Percentiles rank a stretch among this genome's conserved stretches.
Evolutionary conservation across 2,797 vertebrate species (phyloP).

Genomic region (Chromis chromis): DNA sequence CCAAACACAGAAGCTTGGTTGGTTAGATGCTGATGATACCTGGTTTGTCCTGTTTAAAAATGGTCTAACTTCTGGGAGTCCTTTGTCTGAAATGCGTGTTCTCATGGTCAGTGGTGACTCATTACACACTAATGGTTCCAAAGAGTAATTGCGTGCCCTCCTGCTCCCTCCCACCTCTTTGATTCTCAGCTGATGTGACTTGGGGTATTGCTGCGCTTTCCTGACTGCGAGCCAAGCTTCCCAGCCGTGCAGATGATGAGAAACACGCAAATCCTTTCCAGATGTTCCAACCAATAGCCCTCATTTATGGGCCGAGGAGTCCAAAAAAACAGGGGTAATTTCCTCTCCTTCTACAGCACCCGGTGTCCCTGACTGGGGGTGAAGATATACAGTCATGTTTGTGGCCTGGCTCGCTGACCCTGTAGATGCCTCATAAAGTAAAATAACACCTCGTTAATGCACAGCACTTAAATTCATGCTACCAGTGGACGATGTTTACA

Average conservation of each 20-base stretch:
- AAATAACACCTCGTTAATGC: constrained; percentile 49
- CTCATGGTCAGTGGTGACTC: constrained; percentile 56
- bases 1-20: neutral
- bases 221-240: constrained; percentile 69
- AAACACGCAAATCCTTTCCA: constrained; percentile 79
- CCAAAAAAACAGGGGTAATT: constrained; percentile 49
- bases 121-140: constrained; percentile 54
- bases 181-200: constrained; percentile 66
- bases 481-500: constrained; percentile 34
- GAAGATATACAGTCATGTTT: constrained; percentile 47
- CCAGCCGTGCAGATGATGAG: constrained; percentile 72
- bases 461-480: constrained; percentile 1
- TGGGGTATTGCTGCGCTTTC: constrained; percentile 46
- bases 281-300: constrained; percentile 70
- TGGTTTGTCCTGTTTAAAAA: neutral
- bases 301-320: constrained; percentile 48
- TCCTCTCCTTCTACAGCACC: constrained; percentile 57
- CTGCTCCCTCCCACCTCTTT: constrained; percentile 43
- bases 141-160: constrained; percentile 43
- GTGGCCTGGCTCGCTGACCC: constrained; percentile 33
- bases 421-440: constrained; percentile 28
- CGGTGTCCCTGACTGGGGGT: constrained; percentile 26
- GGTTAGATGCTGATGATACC: neutral
- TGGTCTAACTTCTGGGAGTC: constrained; percentile 20
- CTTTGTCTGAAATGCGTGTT: constrained; percentile 51